A percentile compares a stretch with the other conserved stretches of the same genome.
These are phyloP conservation scores for Tenualosa thibaudeaui DNA, from an alignment of 2,797 vertebrate genomes.

Conservation along the genomic window DNA sequence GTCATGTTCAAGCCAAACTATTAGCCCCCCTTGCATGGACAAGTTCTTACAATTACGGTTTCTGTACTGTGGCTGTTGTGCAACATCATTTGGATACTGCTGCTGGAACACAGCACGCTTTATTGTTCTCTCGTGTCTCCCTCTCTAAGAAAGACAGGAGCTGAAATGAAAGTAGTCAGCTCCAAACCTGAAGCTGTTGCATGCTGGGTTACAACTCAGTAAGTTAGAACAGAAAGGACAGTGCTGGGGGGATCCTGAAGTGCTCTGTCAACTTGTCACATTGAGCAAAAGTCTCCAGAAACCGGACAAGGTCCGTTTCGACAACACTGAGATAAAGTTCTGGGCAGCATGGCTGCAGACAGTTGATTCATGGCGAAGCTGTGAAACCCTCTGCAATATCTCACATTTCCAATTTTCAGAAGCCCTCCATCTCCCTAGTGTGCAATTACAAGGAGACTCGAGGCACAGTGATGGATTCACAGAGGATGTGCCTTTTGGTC, in stretches of 20 bases:
- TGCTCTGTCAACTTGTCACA: not conserved
- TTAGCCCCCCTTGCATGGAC: not conserved
- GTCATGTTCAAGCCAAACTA: not conserved
- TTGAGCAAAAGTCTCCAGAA: not conserved
- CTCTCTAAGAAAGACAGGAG: not conserved
- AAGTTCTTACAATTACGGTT: not conserved
- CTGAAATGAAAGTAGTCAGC: not conserved
- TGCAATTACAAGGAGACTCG: slow-evolving; percentile 52
- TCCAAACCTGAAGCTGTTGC: not conserved
- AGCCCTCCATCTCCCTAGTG: slow-evolving; percentile 39
- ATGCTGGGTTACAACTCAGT: not conserved
- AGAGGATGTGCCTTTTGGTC: not conserved
- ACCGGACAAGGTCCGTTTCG: not conserved
- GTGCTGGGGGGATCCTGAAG: not conserved
- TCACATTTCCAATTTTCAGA: slow-evolving; percentile 3
- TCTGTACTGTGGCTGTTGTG: not conserved
- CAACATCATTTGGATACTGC: not conserved
- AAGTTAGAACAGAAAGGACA: not conserved
- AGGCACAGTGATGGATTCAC: slow-evolving; percentile 24
- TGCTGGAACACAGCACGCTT: not conserved
- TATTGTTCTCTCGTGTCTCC: not conserved
- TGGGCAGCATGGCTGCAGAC: not conserved
- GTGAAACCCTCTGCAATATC: not conserved
- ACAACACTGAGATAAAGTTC: not conserved
- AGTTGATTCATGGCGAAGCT: not conserved